phyloP scores from a whole-genome alignment of 2,113 vertebrate genomes.

The Dromiciops gliroides region DNA sequence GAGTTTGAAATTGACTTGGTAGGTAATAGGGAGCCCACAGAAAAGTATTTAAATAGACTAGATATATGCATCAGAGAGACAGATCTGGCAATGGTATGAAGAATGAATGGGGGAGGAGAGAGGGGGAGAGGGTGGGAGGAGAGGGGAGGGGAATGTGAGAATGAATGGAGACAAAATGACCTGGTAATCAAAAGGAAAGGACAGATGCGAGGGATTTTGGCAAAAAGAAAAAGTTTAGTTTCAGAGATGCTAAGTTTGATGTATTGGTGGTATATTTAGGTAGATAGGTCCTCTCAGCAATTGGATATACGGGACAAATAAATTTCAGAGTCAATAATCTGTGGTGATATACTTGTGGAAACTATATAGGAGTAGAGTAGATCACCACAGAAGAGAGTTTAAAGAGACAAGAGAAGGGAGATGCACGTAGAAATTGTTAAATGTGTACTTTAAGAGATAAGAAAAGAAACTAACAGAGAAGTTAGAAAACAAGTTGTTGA shows the following conservation, averaged over 20 bases:
- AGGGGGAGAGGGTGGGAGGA: not conserved
- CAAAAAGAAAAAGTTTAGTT: not conserved
- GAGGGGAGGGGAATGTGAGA: not conserved
- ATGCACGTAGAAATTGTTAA: not conserved
- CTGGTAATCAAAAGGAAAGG: not conserved
- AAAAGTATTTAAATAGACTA: not conserved
- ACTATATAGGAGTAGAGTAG: not conserved
- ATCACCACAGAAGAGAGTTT: not conserved
- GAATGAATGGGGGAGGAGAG: not conserved
- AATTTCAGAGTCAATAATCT: not conserved
- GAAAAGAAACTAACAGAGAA: not conserved
- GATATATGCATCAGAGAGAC: not conserved
- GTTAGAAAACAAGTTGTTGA: not conserved
- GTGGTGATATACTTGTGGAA: not conserved
- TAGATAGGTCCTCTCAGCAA: not conserved
- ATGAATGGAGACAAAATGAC: not conserved
- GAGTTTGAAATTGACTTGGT: not conserved
- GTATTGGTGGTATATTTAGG: not conserved
- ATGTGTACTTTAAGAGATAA: not conserved
- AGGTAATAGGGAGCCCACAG: not conserved
- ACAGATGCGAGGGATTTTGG: not conserved
- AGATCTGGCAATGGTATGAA: not conserved
- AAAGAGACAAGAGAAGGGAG: not conserved
- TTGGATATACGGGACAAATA: not conserved
- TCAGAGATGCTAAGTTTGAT: not conserved